Conservation (phyloP, 2,113 vertebrate species). For the Campylorhamphus procurvoides region DNA sequence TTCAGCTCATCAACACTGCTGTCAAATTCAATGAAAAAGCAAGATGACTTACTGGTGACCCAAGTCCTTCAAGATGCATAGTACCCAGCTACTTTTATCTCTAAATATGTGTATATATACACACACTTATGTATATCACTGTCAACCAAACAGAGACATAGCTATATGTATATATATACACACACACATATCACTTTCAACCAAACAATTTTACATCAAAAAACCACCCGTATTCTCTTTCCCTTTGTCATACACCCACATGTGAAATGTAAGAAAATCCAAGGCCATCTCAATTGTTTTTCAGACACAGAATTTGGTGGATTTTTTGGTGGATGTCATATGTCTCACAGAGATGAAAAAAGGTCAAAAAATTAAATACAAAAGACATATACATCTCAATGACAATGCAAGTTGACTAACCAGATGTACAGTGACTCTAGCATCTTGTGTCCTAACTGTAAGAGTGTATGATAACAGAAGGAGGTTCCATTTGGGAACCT, state of each 20-base stretch:
- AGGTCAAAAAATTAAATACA: background rate
- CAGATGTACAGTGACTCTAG: background rate
- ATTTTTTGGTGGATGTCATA: rapidly evolving
- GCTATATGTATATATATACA: no score
- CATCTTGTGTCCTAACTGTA: background rate
- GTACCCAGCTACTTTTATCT: background rate
- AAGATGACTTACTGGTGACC: background rate
- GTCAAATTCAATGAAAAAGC: background rate
- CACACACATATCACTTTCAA: background rate
- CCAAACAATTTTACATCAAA: background rate
- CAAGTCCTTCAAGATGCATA: background rate
- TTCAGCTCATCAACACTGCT: background rate
- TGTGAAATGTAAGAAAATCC: background rate
- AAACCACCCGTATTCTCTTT: background rate
- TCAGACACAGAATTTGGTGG: background rate
- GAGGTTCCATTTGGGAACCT: background rate
- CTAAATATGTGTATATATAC: background rate
- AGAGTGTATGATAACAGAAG: background rate
- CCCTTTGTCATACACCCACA: background rate
- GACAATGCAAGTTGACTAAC: background rate
- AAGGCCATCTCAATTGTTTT: background rate
- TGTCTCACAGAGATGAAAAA: background rate
- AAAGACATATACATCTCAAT: background rate
- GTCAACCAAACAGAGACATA: background rate
- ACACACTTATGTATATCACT: background rate